Evolutionary conservation across 2,113 vertebrate species (phyloP).

Genomic region (Cranoglanis bouderius): DNA sequence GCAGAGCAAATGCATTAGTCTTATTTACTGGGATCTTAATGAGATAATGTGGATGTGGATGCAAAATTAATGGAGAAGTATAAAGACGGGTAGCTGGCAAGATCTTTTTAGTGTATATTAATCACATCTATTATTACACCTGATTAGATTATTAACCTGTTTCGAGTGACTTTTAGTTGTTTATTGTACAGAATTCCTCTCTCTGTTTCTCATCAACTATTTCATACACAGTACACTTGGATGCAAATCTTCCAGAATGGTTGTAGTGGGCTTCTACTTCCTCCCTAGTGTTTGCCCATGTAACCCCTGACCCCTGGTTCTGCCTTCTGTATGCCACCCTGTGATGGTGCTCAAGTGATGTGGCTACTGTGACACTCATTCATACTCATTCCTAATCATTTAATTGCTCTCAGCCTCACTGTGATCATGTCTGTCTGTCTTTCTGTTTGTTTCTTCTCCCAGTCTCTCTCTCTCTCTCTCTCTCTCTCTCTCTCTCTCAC

Average conservation of each 20-base stretch:
- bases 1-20: slow-evolving; percentile 1
- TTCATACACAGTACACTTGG: not conserved
- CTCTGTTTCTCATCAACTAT: not conserved
- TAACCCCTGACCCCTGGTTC: not conserved
- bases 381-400: not conserved
- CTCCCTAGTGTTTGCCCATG: not conserved
- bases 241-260: not conserved
- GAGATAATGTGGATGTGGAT: slow-evolving; percentile 5
- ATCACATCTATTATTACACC: not conserved
- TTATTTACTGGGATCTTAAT: slow-evolving; percentile 17
- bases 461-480: too few relatives aligned
- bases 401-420: not conserved
- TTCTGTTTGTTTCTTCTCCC: too few relatives aligned
- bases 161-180: not conserved
- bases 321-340: not conserved
- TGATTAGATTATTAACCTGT: not conserved
- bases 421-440: slow-evolving; percentile 3
- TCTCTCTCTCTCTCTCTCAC: not conserved
- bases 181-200: not conserved
- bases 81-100: not conserved
- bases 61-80: not conserved
- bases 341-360: not conserved
- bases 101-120: not conserved
- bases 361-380: not conserved
- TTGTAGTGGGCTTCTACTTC: not conserved